These are phyloP conservation scores for Eutolmus rufibarbis DNA, from an alignment of 2,888 invertebrate genomes.

Conservation along the genomic window DNA sequence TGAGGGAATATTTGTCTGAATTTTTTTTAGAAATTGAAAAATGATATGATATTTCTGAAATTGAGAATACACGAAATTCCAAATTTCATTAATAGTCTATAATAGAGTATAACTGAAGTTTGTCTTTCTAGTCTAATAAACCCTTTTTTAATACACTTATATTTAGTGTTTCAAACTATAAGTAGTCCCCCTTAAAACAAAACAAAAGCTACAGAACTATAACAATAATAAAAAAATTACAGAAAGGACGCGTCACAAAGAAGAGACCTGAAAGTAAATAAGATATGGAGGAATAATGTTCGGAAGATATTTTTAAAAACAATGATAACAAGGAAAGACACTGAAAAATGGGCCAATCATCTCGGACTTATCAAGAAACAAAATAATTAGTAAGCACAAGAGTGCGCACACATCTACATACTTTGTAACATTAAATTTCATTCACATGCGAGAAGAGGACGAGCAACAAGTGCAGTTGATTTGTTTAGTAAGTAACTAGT, in stretches of 20 bases:
- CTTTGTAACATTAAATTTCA: background rate
- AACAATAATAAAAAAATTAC: background rate
- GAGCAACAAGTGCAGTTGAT: background rate
- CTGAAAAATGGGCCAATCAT: background rate
- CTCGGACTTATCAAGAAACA: background rate
- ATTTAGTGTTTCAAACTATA: background rate
- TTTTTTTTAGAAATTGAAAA: too few relatives aligned
- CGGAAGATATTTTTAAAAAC: background rate
- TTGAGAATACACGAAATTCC: too few relatives aligned
- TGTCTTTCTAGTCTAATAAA: background rate
- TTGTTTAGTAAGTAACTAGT: constrained; percentile 25
- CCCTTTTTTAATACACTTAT: background rate
- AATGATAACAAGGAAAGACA: background rate
- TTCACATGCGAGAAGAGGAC: constrained; percentile 6
- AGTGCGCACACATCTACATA: constrained; percentile 17
- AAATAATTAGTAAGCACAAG: constrained; percentile 31
- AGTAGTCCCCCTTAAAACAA: background rate
- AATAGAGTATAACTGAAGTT: background rate
- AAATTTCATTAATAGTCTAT: too few relatives aligned
- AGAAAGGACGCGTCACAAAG: background rate
- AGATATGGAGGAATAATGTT: background rate
- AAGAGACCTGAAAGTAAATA: background rate
- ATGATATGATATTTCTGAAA: too few relatives aligned
- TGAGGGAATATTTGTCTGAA: too few relatives aligned
- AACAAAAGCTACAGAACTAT: background rate